These are phyloP conservation scores for Megalurothrips usitatus DNA, from an alignment of 2,888 invertebrate species.

Conservation along the genomic window DNA sequence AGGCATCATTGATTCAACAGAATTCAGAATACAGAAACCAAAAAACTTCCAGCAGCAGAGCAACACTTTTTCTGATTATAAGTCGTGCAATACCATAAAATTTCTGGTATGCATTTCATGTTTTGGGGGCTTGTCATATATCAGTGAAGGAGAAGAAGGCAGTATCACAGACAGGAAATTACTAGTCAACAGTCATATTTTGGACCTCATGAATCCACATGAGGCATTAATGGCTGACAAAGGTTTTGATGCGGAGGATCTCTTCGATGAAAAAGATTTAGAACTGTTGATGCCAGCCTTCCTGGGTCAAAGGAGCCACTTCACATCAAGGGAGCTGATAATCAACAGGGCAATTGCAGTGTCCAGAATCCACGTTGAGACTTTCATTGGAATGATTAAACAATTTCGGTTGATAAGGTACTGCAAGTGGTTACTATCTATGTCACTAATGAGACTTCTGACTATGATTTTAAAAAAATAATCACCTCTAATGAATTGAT, in stretches of 20 bases:
- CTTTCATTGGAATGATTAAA: too few relatives aligned
- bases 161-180: neutral
- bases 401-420: too few relatives aligned
- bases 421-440: too few relatives aligned
- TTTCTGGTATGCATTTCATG: neutral
- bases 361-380: too few relatives aligned
- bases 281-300: neutral
- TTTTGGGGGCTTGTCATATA: neutral
- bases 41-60: neutral
- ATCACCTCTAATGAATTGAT: too few relatives aligned
- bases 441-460: too few relatives aligned
- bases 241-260: neutral
- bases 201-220: neutral
- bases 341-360: too few relatives aligned
- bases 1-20: neutral
- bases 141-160: neutral
- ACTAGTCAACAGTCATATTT: neutral
- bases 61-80: neutral
- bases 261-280: neutral
- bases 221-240: neutral
- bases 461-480: too few relatives aligned
- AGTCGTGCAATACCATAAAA: neutral
- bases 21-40: neutral
- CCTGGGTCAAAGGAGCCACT: too few relatives aligned
- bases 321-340: neutral